Conservation (phyloP, 2,113 vertebrate species). For the Capricornis sumatraensis region DNA sequence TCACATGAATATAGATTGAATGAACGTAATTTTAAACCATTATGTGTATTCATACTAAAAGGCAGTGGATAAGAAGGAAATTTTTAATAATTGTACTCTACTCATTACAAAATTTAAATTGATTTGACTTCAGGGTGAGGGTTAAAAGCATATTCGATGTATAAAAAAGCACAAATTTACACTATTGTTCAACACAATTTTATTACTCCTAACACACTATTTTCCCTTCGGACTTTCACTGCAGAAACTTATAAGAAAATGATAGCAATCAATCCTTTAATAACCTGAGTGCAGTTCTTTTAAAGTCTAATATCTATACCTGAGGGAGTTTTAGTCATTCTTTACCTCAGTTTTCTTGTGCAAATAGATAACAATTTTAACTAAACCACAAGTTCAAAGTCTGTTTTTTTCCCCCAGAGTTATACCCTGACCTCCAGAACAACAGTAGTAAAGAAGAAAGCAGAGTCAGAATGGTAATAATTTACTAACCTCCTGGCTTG, state of each 20-base stretch:
- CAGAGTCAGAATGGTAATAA: background rate
- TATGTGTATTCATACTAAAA: slow-evolving; percentile 13
- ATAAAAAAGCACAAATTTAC: slow-evolving; percentile 51
- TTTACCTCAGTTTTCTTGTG: background rate
- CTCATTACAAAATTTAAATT: slow-evolving; percentile 38
- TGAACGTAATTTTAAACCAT: slow-evolving; percentile 27
- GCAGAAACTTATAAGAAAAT: slow-evolving; percentile 7
- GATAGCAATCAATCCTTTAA: slow-evolving; percentile 31
- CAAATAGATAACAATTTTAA: background rate
- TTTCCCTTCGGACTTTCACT: slow-evolving; percentile 23
- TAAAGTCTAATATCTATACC: background rate
- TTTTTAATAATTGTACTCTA: slow-evolving; percentile 2
- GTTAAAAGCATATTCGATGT: slow-evolving; percentile 36
- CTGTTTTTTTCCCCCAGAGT: background rate
- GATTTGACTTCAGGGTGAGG: slow-evolving; percentile 43
- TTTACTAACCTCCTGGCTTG: no score
- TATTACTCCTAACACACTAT: slow-evolving; percentile 14
- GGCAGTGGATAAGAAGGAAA: background rate
- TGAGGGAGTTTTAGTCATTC: background rate
- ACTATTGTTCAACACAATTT: background rate
- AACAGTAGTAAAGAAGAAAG: background rate
- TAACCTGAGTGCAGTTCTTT: background rate
- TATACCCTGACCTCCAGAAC: background rate
- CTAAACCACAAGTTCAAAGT: background rate
- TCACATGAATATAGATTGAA: background rate